Base-by-base conservation (phyloP, 1,140 invertebrate genomes). In the Ectropis grisescens region DNA sequence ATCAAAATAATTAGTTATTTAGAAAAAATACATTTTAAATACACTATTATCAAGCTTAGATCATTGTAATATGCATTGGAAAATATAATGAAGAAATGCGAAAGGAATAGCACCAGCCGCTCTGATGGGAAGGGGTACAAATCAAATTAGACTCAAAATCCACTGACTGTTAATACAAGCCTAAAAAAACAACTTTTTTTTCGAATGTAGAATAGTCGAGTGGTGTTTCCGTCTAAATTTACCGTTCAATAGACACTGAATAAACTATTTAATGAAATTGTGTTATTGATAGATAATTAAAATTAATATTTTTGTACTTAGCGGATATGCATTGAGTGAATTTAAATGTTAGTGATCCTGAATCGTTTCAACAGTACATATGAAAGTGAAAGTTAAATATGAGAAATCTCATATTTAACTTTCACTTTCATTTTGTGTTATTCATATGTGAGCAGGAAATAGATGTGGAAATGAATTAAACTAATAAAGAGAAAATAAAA, bases 221-320 rank as follows among this genome's bases (percentile, higher is more conserved):
- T n/a, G n/a, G n/a, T n/a, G n/a, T n/a, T n/a, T n/a, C n/a, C n/a
- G n/a, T n/a, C n/a, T n/a, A n/a, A n/a, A n/a, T n/a, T n/a, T n/a
- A n/a, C n/a, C n/a, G n/a, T n/a, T 67, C 74, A 60, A 75, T 74
- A 68, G 60, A 67, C 64, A 69, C 70, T 75, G 67, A 58, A 46
- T 41, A 36, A 60, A 29, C 58, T 50, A 40, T 62, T 72, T 58
- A 48, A 54, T 28, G 42, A 44, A 34, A 43, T 66, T 66, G 50
- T 40, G 54, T 8, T 19, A 3, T 72, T 67, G 15, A 58, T 59
- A 68, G 47, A 70, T 69, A 9, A 60, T 71, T 55, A 47, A 58
- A 67, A 80, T 75, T 70, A 60, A 80, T 80, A 80, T 80, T 80
- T 80, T 80, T 76, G 56, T 80, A 80, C 71, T 67, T 74, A 74